These are phyloP conservation scores for Calidris pugnax DNA, from an alignment of 2,113 vertebrate species.

Conservation along the genomic window DNA sequence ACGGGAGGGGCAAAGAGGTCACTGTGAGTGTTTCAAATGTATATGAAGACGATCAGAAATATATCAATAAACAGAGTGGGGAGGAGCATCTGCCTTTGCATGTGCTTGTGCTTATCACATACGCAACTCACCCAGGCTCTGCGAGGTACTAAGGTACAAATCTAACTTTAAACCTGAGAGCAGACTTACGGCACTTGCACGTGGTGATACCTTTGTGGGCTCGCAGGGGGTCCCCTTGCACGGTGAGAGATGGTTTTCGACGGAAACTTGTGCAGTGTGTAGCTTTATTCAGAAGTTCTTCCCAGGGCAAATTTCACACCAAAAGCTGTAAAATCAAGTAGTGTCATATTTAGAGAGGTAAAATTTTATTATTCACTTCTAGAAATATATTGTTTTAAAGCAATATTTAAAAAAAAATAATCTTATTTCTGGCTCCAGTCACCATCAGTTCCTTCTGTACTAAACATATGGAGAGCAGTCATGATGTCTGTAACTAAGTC, in stretches of 20 bases:
- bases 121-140: neutral
- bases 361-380: neutral
- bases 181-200: fast-evolving
- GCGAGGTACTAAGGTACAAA: neutral
- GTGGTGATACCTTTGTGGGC: neutral
- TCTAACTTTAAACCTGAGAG: neutral
- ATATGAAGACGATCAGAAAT: neutral
- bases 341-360: neutral
- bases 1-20: neutral
- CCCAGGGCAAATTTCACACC: neutral
- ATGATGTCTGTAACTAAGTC: neutral
- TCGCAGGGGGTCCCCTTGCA: neutral
- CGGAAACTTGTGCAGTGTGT: neutral
- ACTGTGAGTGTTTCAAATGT: neutral
- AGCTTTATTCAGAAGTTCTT: neutral
- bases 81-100: neutral
- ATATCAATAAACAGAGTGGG: neutral
- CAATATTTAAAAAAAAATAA: neutral
- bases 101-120: neutral
- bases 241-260: neutral
- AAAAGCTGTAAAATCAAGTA: neutral
- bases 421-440: neutral
- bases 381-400: neutral
- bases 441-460: neutral
- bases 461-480: neutral